Evolutionary conservation across 2,888 invertebrate species (phyloP), one percentile per base, ranked within the genome.

Genomic region (Macrophya annulata): DNA sequence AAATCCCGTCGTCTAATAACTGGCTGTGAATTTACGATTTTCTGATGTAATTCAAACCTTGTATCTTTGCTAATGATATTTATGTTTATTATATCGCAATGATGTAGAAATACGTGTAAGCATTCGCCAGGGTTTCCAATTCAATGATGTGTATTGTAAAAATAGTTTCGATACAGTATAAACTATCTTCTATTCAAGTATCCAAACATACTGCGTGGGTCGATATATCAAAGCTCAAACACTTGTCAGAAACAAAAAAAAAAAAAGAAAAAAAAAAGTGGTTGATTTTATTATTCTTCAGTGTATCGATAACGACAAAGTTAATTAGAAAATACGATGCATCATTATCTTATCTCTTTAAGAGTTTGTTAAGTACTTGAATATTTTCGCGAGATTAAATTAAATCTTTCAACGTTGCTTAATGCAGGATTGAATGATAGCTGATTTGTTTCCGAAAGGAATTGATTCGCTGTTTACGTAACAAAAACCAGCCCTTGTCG

Each of bases 401-500:
- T n/a, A 43, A 45, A 21, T 45, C 17, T 21, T 21, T 12, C n/a
- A n/a, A 40, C 9, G 17, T n/a, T 25, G 48, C 77, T 31, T n/a
- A n/a, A 51, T 51, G 31, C 31, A 25, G 21, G 55, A 77, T 31
- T 55, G 55, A 31, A 77, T 51, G 77, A 55, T 55, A 77, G 77
- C 55, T 37, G 77, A 77, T 77, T 77, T 77, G 77, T 77, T 55
- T n/a, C 15, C 55, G 85, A 72, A 82, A 43, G 72, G 59, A 25
- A 85, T 82, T 72, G 85, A 85, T 71, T 72, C 59, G 85, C 62
- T 84, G 74, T 76, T 84, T 74, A 83, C 51, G 40, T 85, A 87
- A 88, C 85, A 90, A 91, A 89, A 89, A 89, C 86, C 90, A 87
- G 88, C 90, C 89, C 91, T 90, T 83, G 89, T 88, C 89, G 90